phyloP scores from a whole-genome alignment of 2,113 vertebrate species.

The Lophochroa leadbeateri region DNA sequence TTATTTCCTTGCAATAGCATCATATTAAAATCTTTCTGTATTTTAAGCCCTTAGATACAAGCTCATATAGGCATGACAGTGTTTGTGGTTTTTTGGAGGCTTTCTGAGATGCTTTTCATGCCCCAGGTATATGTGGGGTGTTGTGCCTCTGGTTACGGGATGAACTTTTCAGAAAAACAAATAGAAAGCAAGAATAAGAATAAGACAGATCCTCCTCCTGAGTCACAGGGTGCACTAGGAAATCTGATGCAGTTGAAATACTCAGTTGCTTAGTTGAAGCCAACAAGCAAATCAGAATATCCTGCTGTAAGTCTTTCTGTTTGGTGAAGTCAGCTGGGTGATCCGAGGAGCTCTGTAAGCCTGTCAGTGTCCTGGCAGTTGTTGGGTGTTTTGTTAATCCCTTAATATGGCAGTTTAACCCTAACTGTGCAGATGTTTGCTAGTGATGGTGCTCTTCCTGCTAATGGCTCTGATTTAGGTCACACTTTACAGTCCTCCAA shows the following conservation, averaged over 20 bases:
- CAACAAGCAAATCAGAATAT: too few relatives aligned
- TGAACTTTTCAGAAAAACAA: not conserved
- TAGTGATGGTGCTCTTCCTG: not conserved
- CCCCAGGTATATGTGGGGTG: accelerated
- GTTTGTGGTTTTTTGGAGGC: not conserved
- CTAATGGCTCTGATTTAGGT: not conserved
- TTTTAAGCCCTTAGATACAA: not conserved
- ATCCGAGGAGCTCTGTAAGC: too few relatives aligned
- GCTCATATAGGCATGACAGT: too few relatives aligned
- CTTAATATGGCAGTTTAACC: not conserved
- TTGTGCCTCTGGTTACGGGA: too few relatives aligned
- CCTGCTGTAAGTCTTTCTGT: not conserved
- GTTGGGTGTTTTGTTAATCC: not conserved
- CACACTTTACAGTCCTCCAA: not conserved
- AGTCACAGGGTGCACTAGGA: not conserved
- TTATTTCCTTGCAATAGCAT: not conserved
- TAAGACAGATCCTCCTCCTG: too few relatives aligned
- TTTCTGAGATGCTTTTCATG: not conserved
- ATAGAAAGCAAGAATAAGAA: not conserved
- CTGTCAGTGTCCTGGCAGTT: not conserved
- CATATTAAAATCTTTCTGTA: not conserved
- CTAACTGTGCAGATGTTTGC: not conserved
- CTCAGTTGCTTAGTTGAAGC: not conserved
- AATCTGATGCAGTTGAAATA: not conserved
- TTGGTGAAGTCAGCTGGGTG: not conserved